Conservation (phyloP, 2,888 invertebrate species). For the Dioctria rufipes region DNA sequence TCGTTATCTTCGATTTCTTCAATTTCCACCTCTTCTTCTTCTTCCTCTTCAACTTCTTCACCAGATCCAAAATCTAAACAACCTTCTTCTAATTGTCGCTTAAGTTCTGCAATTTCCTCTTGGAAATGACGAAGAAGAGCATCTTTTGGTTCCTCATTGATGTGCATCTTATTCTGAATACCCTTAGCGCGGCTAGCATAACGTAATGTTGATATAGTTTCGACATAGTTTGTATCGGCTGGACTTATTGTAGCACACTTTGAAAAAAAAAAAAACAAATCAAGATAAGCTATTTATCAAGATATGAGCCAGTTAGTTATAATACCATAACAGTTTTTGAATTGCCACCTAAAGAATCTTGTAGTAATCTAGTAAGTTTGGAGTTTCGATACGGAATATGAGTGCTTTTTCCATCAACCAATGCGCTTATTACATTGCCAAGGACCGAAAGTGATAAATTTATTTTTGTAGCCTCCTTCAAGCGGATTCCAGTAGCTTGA, state of each 20-base stretch:
- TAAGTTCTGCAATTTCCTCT: constrained; percentile 93
- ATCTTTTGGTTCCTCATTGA: constrained; percentile 98
- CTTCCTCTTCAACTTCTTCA: constrained; percentile 69
- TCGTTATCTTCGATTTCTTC: constrained; percentile 74
- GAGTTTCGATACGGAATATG: constrained; percentile 99
- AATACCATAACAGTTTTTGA: constrained; percentile 93
- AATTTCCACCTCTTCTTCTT: constrained; percentile 71
- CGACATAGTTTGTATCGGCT: constrained; percentile 96
- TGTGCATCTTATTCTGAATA: constrained; percentile 94
- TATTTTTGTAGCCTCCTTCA: constrained; percentile 98
- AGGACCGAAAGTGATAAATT: constrained; percentile 97
- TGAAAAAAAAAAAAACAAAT: constrained; percentile 13
- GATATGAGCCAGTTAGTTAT: not conserved
- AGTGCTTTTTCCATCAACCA: constrained; percentile 96
- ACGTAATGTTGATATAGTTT: constrained; percentile 95
- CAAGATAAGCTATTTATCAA: not conserved
- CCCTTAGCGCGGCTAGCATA: constrained; percentile 98
- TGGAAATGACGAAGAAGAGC: constrained; percentile 96
- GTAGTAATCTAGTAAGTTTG: constrained; percentile 92
- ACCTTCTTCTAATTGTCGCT: constrained; percentile 85
- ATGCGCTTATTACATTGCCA: constrained; percentile 98
- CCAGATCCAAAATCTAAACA: constrained; percentile 68
- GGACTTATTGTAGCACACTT: constrained; percentile 98
- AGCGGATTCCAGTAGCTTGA: constrained; percentile 91
- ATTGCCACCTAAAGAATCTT: constrained; percentile 98